Conservation (phyloP, 2,888 invertebrate species). For the Diarsia rubi region DNA sequence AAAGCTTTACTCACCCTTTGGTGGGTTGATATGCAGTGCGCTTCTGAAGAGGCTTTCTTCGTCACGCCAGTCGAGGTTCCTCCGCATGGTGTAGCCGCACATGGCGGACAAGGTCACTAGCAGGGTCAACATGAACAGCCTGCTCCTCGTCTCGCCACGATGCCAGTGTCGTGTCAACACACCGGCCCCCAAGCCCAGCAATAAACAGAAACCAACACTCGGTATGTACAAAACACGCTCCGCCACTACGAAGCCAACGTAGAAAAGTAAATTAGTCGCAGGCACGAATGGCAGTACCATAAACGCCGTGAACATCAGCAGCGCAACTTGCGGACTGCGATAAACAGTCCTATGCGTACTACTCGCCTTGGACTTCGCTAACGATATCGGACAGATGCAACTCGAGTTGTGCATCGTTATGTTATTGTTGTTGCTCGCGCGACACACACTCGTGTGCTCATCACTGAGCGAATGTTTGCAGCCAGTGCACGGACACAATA, state of each 20-base stretch:
- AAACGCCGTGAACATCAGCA: constrained; percentile 93
- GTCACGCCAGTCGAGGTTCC: constrained; percentile 97
- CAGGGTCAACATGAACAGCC: constrained; percentile 86
- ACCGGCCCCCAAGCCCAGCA: constrained; percentile 94
- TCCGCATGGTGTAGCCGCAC: constrained; percentile 94
- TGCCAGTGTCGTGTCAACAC: constrained; percentile 86
- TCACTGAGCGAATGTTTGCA: constrained; percentile 93
- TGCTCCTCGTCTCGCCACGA: constrained; percentile 83
- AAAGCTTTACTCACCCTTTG: constrained; percentile 95
- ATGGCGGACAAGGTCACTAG: constrained; percentile 92
- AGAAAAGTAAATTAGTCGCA: constrained; percentile 98
- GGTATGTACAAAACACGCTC: constrained; percentile 99
- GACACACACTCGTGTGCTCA: constrained; percentile 93
- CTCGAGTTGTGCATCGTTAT: constrained; percentile 90
- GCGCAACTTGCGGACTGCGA: constrained; percentile 85
- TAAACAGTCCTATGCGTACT: constrained; percentile 78
- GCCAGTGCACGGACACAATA: constrained; percentile 91
- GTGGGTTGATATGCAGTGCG: constrained; percentile 97
- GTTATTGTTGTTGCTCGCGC: constrained; percentile 94
- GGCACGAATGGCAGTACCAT: constrained; percentile 98
- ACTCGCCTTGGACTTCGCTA: constrained; percentile 78
- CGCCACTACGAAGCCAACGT: constrained; percentile 99
- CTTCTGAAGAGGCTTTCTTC: constrained; percentile 98
- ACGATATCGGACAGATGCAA: constrained; percentile 83
- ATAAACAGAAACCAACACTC: constrained; percentile 98